A percentile compares a stretch with the other conserved stretches of the same genome.
These are phyloP conservation scores for Drosophila antonietae DNA, from an alignment of 2,888 invertebrate genomes.

Conservation along the genomic window DNA sequence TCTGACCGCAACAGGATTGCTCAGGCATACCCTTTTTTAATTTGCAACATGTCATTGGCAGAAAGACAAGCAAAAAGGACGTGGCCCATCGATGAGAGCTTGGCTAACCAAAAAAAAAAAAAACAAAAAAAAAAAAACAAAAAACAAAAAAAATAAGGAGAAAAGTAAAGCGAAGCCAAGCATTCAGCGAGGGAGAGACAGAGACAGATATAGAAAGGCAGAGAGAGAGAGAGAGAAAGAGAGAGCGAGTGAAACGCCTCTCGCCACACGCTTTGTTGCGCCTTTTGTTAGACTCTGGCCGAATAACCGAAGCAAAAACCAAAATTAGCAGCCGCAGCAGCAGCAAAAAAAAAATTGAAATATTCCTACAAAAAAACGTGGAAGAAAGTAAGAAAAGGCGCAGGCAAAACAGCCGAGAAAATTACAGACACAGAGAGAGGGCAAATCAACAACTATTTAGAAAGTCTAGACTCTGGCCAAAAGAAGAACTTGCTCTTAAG, in stretches of 20 bases:
- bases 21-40: constrained; percentile 78
- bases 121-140: background rate
- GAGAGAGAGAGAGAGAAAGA: constrained; percentile 21
- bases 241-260: constrained; percentile 32
- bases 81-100: constrained; percentile 53
- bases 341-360: constrained; percentile 22
- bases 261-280: constrained; percentile 71
- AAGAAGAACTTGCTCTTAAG: constrained; percentile 8
- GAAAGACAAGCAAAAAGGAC: constrained; percentile 77
- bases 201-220: background rate
- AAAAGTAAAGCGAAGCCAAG: constrained; percentile 16
- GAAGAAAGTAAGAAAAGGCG: constrained; percentile 28
- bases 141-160: constrained; percentile 4
- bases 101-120: constrained; percentile 20
- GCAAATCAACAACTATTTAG: constrained; percentile 45
- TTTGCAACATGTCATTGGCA: constrained; percentile 81
- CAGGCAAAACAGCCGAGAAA: constrained; percentile 58
- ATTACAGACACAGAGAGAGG: constrained; percentile 21
- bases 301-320: constrained; percentile 68
- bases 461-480: background rate
- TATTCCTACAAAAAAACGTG: constrained; percentile 4
- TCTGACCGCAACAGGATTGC: constrained; percentile 72
- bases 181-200: background rate
- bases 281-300: constrained; percentile 64
- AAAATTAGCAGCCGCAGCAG: constrained; percentile 72